phyloP scores from a whole-genome alignment of 2,113 vertebrate species.

The Zingel zingel region DNA sequence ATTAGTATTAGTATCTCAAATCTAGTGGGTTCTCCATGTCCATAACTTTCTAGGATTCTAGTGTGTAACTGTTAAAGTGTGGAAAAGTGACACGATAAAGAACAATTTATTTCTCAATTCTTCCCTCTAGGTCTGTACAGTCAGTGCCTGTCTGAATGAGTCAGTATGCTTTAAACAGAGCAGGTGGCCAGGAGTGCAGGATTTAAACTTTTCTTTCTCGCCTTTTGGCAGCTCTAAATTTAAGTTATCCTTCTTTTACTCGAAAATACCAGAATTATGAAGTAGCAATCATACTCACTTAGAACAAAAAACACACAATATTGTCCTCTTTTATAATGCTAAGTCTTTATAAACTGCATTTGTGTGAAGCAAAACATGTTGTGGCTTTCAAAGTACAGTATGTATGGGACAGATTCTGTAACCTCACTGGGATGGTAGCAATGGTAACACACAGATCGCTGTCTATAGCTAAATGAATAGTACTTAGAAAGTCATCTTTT shows the following conservation, averaged over 20 bases:
- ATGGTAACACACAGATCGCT: not conserved
- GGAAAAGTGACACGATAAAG: not conserved
- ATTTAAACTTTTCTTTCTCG: not conserved
- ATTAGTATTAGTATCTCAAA: not conserved
- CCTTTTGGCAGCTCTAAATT: not conserved
- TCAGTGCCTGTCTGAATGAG: not conserved
- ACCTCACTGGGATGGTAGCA: not conserved
- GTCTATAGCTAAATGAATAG: not conserved
- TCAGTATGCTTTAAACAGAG: not conserved
- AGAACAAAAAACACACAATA: not conserved
- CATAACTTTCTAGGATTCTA: not conserved
- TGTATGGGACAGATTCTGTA: not conserved
- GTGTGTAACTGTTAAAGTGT: not conserved
- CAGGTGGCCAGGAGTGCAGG: not conserved
- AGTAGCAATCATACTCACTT: not conserved
- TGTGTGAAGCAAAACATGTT: not conserved
- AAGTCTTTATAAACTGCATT: too few species aligned
- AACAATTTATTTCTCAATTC: not conserved
- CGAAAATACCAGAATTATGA: not conserved
- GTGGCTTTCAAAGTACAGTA: not conserved
- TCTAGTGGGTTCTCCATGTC: not conserved
- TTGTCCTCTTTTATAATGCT: not conserved
- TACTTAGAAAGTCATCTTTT: constrained; percentile 23
- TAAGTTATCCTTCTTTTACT: not conserved
- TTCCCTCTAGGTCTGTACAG: not conserved